Evolutionary conservation across 2,888 invertebrate species (phyloP), one percentile per base, ranked within the genome.

Genomic region (Macrosoma leucophasiata): DNA sequence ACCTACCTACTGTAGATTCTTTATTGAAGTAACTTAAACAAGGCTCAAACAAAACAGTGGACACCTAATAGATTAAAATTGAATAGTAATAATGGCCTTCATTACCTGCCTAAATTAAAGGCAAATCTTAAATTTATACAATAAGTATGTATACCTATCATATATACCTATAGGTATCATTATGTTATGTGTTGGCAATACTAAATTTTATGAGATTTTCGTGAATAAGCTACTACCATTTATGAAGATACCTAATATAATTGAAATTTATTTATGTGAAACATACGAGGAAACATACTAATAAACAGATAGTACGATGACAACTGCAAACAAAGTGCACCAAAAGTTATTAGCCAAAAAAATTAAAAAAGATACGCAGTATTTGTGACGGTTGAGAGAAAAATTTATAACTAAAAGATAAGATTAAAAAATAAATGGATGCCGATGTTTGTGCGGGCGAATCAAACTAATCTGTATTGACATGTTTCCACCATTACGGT

Each of bases 401-500:
- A 13, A 29, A 20, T 30, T 28, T 25, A 20, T 29, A 30, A 35
- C 29, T 17, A 18, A 28, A 24, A 35, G 35, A 35, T 35, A 46
- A 40, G 38, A 46, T 41, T 43, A 39, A 44, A 50, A 50, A 46
- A 49, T 46, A 39, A 41, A 44, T 30, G 36, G 40, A 26, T 32
- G 24, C 31, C 41, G 40, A 36, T 45, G 43, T 42, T 43, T 54
- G 58, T 48, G 41, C 42, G 42, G 37, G 25, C 56, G 55, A 54
- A 62, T 72, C 66, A 55, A 42, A 58, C 60, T 75, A 76, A 82
- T 75, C 56, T 55, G 58, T 76, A 79, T 81, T 73, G 82, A 78
- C 82, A 78, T 62, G 75, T 82, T 82, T 82, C 81, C 81, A 70
- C 74, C 55, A 71, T 73, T 76, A 60, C 74, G 81, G 75, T 66